These are phyloP conservation scores for Microctonus brassicae DNA, from an alignment of 2,888 invertebrate species.

Conservation along the genomic window DNA sequence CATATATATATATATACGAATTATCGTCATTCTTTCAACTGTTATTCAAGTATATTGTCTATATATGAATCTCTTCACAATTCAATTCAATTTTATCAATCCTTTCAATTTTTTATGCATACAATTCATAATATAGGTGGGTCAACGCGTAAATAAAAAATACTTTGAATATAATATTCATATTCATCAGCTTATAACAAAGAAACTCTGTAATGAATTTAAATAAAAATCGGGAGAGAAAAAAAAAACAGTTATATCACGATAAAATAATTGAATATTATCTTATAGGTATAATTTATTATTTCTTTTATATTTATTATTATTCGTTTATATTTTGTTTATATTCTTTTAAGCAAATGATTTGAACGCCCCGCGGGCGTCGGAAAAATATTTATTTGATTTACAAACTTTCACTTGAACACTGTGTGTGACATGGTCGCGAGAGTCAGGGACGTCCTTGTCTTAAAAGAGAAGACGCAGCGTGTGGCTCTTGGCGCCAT, in stretches of 20 bases:
- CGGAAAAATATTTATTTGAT: slow-evolving; percentile 46
- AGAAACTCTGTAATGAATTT: neutral
- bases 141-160: neutral
- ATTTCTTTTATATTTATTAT: neutral
- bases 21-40: slow-evolving; percentile 22
- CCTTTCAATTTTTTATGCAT: slow-evolving; percentile 5
- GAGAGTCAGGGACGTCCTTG: slow-evolving; percentile 48
- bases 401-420: slow-evolving; percentile 50
- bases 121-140: neutral
- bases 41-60: slow-evolving; percentile 10
- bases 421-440: slow-evolving; percentile 32
- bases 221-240: too few relatives aligned
- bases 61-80: neutral
- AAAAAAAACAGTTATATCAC: neutral
- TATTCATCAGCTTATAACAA: neutral
- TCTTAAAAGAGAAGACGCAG: slow-evolving; percentile 22
- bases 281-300: neutral
- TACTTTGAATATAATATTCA: neutral
- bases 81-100: slow-evolving; percentile 2
- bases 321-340: neutral
- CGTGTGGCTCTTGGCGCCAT: slow-evolving; percentile 34
- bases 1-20: too few relatives aligned
- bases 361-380: slow-evolving; percentile 26
- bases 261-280: neutral
- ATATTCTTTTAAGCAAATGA: slow-evolving; percentile 5